Percentiles rank a stretch among this genome's conserved stretches.
These are phyloP conservation scores for Drosophila prostipennis DNA, from an alignment of 2,888 invertebrate genomes.

Conservation along the genomic window DNA sequence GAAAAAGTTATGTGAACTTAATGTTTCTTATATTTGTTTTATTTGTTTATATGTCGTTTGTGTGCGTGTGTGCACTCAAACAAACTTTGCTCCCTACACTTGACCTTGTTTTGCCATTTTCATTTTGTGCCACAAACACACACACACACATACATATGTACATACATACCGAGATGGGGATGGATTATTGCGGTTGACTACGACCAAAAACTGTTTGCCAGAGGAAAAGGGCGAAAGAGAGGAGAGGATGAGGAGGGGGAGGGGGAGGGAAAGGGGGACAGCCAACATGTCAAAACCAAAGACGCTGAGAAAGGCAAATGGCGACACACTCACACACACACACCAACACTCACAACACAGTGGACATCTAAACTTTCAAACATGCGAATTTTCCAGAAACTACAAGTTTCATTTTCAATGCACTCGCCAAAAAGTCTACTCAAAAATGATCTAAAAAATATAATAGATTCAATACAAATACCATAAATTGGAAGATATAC, in stretches of 20 bases:
- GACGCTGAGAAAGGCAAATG: conserved; percentile 49
- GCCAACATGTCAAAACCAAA: conserved; percentile 39
- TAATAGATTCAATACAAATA: no score
- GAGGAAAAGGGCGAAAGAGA: not conserved
- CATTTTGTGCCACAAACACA: conserved; percentile 61
- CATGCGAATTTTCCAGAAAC: conserved; percentile 12
- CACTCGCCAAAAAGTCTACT: conserved; percentile 1
- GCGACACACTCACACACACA: conserved; percentile 6
- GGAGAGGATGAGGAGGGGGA: not conserved
- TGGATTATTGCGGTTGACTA: conserved; percentile 44
- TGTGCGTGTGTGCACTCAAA: conserved; percentile 63
- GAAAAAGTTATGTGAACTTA: conserved; percentile 60
- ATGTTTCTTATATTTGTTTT: conserved; percentile 39
- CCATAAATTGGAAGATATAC: no score
- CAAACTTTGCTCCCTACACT: conserved; percentile 79
- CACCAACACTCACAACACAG: conserved; percentile 3
- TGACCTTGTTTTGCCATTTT: conserved; percentile 79
- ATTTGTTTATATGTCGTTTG: conserved; percentile 21
- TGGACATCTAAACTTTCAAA: conserved; percentile 3
- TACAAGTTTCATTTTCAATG: conserved; percentile 5
- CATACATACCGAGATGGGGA: conserved; percentile 26
- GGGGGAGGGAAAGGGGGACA: not conserved
- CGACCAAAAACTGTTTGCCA: conserved; percentile 36
- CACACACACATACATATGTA: conserved; percentile 16
- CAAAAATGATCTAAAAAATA: no score